phyloP scores from a whole-genome alignment of 2,797 vertebrate genomes.

The Orestias chungarensis region DNA sequence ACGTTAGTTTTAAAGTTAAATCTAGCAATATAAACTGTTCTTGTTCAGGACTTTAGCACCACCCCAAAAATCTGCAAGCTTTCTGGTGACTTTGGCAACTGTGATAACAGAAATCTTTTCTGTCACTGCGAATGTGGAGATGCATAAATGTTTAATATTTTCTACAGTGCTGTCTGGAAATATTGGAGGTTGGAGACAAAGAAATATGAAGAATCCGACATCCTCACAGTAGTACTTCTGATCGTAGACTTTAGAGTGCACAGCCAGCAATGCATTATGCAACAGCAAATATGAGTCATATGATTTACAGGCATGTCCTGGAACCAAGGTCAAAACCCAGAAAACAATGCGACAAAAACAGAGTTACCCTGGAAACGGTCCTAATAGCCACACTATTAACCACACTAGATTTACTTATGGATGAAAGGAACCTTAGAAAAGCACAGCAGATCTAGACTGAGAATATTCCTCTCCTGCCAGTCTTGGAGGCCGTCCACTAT shows the following conservation, averaged over 20 bases:
- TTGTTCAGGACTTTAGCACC: background rate
- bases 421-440: background rate
- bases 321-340: conserved; percentile 46
- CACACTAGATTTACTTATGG: background rate
- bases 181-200: background rate
- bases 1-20: background rate
- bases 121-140: background rate
- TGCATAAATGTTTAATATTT: background rate
- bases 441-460: background rate
- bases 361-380: conserved; percentile 19
- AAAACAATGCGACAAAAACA: conserved; percentile 38
- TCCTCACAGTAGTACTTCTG: background rate
- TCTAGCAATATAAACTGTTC: background rate
- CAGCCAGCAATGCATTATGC: conserved; percentile 5
- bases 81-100: background rate
- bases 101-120: background rate
- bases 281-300: conserved; percentile 51
- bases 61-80: background rate
- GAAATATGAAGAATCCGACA: background rate
- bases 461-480: background rate
- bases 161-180: background rate
- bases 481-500: background rate
- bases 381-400: conserved; percentile 25
- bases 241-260: conserved; percentile 18
- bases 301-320: conserved; percentile 36